Evolutionary conservation across 2,113 vertebrate species (phyloP), one percentile per base, ranked within the genome.

Genomic region (Sciurus niger): DNA sequence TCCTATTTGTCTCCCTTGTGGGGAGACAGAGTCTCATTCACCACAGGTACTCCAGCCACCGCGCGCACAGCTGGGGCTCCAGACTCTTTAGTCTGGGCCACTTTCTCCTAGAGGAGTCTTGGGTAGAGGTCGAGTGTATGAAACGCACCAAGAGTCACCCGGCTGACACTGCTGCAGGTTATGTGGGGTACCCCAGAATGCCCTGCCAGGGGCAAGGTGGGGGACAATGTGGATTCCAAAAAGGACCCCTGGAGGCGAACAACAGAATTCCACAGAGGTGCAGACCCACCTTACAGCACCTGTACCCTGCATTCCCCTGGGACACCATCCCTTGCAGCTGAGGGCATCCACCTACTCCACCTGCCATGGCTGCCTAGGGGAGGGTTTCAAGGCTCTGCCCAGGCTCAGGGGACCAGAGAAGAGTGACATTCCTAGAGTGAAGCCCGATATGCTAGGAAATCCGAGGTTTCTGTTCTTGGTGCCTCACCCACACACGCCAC

Each of bases 371-470:
- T 77, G 48, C 16, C 40, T 60, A 6, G 20, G 6, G 20, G 12
- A 24, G 58, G 8, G 18, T 18, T 37, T n/a, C 10, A 10, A 63
- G 43, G 73, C 46, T 37, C 82, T 3, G n/a, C 25, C 67, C 65
- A 17, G 67, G 46, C 55, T 74, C 37, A 51, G 43, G 73, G 65
- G 30, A 14, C 6, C 25, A 24, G 48, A 24, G 48, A 22, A 53
- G 13, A 55, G 34, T 12, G 4, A 2, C 30, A 14, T 37, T 3
- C 43, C 10, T 25, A 6, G 6, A 37, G 32, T 16, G 34, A 51
- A 30, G 11, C 2, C 34, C 16, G 2, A 2, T 4, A 22, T 37
- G 84, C 48, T 1, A 0, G 25, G 17, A 11, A 16, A 8, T 32
- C 76, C 16, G 4, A n/a, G 51, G n/a, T 8, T 37, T 68, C 20